These are phyloP conservation scores for Pedetes capensis DNA, from an alignment of 2,113 vertebrate genomes.

Conservation along the genomic window DNA sequence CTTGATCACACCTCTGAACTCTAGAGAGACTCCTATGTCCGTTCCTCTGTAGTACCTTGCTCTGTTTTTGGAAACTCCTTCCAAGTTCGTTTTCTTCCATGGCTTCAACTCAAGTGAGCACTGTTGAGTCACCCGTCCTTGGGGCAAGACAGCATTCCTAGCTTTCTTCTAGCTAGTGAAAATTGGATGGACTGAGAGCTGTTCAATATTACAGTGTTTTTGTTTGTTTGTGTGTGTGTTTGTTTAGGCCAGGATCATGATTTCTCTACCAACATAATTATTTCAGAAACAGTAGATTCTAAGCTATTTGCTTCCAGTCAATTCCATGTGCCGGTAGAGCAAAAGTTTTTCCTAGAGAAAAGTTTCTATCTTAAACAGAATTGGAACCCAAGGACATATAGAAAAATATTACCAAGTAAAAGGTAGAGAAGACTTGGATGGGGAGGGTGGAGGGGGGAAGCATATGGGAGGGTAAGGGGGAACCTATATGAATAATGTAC, in stretches of 20 bases:
- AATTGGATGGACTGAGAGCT: background rate
- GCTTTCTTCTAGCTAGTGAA: background rate
- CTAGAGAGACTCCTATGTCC: background rate
- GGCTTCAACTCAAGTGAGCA: background rate
- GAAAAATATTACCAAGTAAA: too few relatives aligned
- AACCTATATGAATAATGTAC: too few relatives aligned
- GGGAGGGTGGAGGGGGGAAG: too few relatives aligned
- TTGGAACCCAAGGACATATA: too few relatives aligned
- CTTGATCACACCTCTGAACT: background rate
- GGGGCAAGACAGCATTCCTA: background rate
- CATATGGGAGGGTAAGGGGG: too few relatives aligned
- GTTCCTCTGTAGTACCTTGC: background rate
- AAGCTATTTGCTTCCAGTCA: background rate
- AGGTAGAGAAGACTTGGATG: too few relatives aligned
- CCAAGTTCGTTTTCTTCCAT: background rate
- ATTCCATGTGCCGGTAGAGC: background rate
- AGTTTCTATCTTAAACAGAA: too few relatives aligned
- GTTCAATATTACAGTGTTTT: background rate
- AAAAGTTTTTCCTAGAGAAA: background rate
- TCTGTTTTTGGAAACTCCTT: background rate
- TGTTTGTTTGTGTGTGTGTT: too few relatives aligned
- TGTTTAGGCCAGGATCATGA: background rate
- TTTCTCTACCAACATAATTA: background rate
- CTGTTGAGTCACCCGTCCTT: background rate
- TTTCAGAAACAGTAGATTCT: background rate